phyloP scores from a whole-genome alignment of 2,113 vertebrate species.

The Maccullochella peelii region DNA sequence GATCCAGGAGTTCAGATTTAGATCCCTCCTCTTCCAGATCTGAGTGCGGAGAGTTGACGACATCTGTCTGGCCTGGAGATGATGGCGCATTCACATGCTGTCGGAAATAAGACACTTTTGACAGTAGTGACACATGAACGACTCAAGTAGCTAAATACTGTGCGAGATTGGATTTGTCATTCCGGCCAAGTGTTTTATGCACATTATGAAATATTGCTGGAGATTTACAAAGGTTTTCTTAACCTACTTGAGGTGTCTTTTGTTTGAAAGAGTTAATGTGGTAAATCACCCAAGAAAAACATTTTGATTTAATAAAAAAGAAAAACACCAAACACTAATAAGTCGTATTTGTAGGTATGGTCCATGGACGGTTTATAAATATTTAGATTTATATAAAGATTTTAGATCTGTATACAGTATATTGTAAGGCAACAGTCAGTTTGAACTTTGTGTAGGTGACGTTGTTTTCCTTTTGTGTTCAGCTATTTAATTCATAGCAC shows the following conservation, averaged over 20 bases:
- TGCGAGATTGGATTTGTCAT: background rate
- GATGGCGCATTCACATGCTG: slow-evolving; percentile 27
- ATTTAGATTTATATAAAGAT: background rate
- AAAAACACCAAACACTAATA: no score
- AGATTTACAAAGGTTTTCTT: background rate
- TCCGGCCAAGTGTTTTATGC: background rate
- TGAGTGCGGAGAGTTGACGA: slow-evolving; percentile 66
- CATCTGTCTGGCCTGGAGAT: slow-evolving; percentile 62
- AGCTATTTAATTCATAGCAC: no score
- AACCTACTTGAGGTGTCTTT: background rate
- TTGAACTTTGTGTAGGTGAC: no score
- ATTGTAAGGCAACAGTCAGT: no score
- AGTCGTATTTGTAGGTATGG: background rate
- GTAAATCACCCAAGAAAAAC: no score
- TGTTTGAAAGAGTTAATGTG: background rate
- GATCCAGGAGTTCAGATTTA: slow-evolving; percentile 71
- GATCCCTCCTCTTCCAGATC: slow-evolving; percentile 58
- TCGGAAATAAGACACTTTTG: background rate
- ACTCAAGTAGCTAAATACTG: background rate
- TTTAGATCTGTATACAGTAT: no score
- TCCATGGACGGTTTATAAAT: no score
- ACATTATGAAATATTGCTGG: background rate
- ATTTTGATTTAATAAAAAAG: no score
- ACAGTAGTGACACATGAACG: background rate
- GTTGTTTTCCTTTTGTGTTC: no score